Base-by-base conservation (phyloP, 2,888 invertebrate genomes). In the Clanis bilineata region DNA sequence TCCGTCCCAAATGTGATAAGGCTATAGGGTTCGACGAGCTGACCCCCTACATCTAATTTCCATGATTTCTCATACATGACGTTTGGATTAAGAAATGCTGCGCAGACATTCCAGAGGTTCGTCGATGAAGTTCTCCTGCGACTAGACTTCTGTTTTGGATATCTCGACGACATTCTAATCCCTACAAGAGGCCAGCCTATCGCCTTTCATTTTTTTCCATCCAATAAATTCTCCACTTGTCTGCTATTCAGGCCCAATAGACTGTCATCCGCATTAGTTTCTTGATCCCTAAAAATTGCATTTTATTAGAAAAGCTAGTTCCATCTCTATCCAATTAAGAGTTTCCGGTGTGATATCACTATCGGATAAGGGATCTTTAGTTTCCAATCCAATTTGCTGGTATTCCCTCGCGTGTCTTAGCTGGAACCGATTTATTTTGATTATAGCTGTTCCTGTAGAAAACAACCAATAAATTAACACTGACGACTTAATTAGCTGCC, bases 381-480 rank as follows among this genome's bases (percentile, higher is more conserved):
- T 82, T 83, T 79, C 82, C 79, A 86, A 86, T 85, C 85, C 83
- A 87, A 85, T 88, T 88, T 86, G 81, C 77, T 77, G 69, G 78
- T 79, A 85, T 83, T 82, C 84, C 85, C 82, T 89, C 72, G 90
- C 90, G 90, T 90, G 90, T 84, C 83, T 82, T 80, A 73, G 74
- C 69, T 73, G 74, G 77, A 75, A 83, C 73, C 89, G 86, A 91
- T 91, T 90, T 88, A 83, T 91, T 90, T 89, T 87, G 89, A 90
- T 91, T 90, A 90, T 85, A 77, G 83, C 81, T 80, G 83, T 84
- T 84, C 72, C 77, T 76, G 76, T 74, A 77, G 84, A 86, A 85
- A 88, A 89, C 88, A 85, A 82, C 79, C 86, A 75, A 87, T 90
- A 91, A 90, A 91, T 91, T 88, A 86, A 86, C 81, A 77, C 73